These are phyloP conservation scores for Oscheius sp. DNA, from an alignment of 1,140 invertebrate genomes.

Conservation along the genomic window DNA sequence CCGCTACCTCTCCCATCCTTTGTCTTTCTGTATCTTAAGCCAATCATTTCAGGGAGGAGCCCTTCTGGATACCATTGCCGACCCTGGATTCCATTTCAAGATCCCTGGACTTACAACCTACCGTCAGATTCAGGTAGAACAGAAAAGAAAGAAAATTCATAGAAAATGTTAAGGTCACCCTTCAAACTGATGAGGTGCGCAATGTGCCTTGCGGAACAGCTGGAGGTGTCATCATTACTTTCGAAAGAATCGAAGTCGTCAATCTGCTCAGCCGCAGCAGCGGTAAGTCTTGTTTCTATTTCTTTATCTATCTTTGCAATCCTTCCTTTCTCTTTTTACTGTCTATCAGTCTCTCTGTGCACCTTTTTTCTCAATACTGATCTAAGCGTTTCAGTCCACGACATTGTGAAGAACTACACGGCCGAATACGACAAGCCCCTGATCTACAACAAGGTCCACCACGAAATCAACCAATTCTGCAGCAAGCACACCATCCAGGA, in stretches of 20 bases:
- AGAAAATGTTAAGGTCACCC: constrained; percentile 68
- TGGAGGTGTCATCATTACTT: constrained; percentile 88
- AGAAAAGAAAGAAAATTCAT: not conserved
- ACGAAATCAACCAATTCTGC: constrained; percentile 85
- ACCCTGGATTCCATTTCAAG: constrained; percentile 89
- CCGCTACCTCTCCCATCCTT: no score
- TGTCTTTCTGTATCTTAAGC: not conserved
- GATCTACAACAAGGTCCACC: constrained; percentile 89
- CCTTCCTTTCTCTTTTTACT: no score
- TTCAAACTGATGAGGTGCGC: constrained; percentile 88
- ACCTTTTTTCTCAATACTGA: no score
- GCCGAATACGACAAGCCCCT: constrained; percentile 84
- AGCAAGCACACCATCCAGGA: constrained; percentile 82
- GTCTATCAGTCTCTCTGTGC: not conserved
- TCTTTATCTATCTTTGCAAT: no score
- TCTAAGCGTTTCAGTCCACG: constrained; percentile 71
- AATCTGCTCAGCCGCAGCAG: constrained; percentile 75
- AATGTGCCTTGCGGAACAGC: constrained; percentile 90
- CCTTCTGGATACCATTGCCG: constrained; percentile 73
- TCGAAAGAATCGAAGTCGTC: constrained; percentile 88
- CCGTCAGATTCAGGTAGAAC: constrained; percentile 72
- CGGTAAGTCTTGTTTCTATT: constrained; percentile 66
- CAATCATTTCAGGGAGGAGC: constrained; percentile 73
- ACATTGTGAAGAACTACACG: constrained; percentile 84
- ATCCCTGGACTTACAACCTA: constrained; percentile 78